These are phyloP conservation scores for Trichomalopsis sarcophagae DNA, from an alignment of 1,140 invertebrate genomes.

Conservation along the genomic window DNA sequence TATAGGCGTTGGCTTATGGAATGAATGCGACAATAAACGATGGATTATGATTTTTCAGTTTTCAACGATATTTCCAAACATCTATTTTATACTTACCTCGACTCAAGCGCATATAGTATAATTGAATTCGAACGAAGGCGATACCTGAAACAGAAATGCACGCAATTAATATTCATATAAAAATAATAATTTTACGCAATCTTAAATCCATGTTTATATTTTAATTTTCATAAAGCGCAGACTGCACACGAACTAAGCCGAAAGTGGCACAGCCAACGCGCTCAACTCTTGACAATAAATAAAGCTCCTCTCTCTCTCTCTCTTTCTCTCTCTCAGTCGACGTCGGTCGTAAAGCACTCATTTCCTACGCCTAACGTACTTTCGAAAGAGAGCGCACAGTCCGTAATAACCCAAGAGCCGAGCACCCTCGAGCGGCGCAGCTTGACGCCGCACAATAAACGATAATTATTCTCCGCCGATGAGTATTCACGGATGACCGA, in stretches of 20 bases:
- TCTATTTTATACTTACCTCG: too few relatives aligned
- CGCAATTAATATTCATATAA: too few relatives aligned
- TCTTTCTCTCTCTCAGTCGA: neutral
- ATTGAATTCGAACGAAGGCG: neutral
- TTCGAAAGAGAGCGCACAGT: neutral
- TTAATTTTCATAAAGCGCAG: too few relatives aligned
- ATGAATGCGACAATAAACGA: too few relatives aligned
- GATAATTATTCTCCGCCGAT: conserved; percentile 44
- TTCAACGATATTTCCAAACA: too few relatives aligned
- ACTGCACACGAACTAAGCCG: neutral
- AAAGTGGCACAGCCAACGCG: conserved; percentile 4
- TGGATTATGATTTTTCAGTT: too few relatives aligned
- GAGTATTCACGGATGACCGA: conserved; percentile 46
- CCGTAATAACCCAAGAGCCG: neutral
- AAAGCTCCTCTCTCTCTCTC: conserved; percentile 12
- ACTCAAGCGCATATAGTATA: too few relatives aligned
- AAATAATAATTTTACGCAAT: neutral
- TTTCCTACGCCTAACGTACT: conserved; percentile 35
- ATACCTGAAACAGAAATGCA: neutral
- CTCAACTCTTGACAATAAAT: neutral
- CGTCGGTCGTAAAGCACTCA: conserved; percentile 15
- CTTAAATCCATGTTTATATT: too few relatives aligned
- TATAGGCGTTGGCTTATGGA: too few relatives aligned
- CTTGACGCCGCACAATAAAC: conserved; percentile 25
- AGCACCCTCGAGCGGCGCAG: neutral